Evolutionary conservation across 2,888 invertebrate genomes (phyloP).

Genomic region (Drosophila rellima): DNA sequence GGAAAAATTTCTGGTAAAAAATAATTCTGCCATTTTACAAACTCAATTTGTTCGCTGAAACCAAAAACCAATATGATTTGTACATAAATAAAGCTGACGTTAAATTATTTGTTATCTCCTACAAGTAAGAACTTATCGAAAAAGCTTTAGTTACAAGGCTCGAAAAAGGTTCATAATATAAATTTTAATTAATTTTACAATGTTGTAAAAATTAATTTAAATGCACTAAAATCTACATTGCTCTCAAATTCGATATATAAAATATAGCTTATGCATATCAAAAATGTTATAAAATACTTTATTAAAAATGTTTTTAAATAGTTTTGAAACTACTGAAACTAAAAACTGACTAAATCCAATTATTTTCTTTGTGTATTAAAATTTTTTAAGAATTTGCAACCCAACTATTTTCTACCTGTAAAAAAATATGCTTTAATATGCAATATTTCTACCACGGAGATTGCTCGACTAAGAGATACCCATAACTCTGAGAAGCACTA

Average conservation of each 20-base stretch:
- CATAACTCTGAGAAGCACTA: no score
- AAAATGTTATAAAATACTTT: neutral
- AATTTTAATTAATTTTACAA: neutral
- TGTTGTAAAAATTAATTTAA: neutral
- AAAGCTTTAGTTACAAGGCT: neutral
- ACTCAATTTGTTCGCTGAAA: conserved; percentile 41
- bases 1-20: neutral
- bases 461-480: neutral
- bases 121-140: neutral
- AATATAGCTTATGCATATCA: neutral
- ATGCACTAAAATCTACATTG: neutral
- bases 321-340: neutral
- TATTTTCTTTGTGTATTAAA: neutral
- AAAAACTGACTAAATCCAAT: neutral
- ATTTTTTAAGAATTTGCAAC: neutral
- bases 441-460: neutral
- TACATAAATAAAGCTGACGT: neutral
- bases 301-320: conserved; percentile 8
- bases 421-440: neutral
- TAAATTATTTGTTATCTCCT: conserved; percentile 7
- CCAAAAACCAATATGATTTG: conserved; percentile 53
- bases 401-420: neutral
- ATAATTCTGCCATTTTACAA: conserved; percentile 12
- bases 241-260: neutral
- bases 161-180: neutral